These are phyloP conservation scores for Anoncus sp. DNA, from an alignment of 2,888 invertebrate genomes.

Conservation along the genomic window DNA sequence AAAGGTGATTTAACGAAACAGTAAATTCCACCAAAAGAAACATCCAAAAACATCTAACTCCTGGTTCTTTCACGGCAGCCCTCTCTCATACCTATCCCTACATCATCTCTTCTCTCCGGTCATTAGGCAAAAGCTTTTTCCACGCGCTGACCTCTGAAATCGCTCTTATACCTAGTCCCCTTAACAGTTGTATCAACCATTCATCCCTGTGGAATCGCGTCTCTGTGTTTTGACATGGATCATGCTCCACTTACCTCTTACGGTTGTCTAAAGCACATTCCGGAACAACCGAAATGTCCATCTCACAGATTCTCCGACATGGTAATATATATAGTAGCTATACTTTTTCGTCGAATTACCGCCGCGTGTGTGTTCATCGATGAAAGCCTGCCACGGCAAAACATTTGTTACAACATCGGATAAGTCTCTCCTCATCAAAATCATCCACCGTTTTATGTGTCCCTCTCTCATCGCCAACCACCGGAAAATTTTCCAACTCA, in stretches of 20 bases:
- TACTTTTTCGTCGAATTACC: conserved; percentile 24
- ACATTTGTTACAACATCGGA: conserved; percentile 11
- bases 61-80: not conserved
- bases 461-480: not conserved
- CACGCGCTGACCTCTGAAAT: conserved; percentile 7
- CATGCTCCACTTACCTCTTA: not conserved
- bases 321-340: no score
- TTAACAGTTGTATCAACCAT: not conserved
- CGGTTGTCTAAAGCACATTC: no score
- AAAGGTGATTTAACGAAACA: conserved; percentile 6
- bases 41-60: conserved; percentile 4
- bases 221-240: not conserved
- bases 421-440: conserved; percentile 18
- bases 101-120: conserved; percentile 5
- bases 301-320: conserved; percentile 41
- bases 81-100: no score
- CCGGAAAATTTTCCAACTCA: not conserved
- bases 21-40: not conserved
- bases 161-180: not conserved
- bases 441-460: not conserved
- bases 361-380: not conserved
- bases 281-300: no score
- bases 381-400: conserved; percentile 22
- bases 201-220: not conserved
- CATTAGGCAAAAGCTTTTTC: conserved; percentile 10